Conservation (phyloP, 2,797 vertebrate species). For the Acanthurus tractus region DNA sequence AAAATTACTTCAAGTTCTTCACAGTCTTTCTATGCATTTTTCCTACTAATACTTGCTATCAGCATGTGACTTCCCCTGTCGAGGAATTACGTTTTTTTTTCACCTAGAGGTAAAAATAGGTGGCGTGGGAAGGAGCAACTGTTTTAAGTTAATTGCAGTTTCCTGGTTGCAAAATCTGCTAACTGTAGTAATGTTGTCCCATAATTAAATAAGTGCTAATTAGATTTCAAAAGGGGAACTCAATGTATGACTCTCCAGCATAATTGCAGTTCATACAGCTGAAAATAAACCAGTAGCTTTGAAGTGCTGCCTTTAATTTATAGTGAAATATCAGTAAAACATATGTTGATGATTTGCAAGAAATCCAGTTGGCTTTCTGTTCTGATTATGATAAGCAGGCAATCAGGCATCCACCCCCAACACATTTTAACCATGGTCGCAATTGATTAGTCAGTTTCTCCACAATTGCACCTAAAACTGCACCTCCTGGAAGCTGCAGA, state of each 20-base stretch:
- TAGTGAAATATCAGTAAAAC: neutral
- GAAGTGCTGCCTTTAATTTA: neutral
- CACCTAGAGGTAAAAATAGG: neutral
- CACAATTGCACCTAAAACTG: slow-evolving; percentile 19
- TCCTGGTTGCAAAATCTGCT: slow-evolving; percentile 15
- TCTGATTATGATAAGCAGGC: slow-evolving; percentile 12
- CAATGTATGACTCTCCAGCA: neutral
- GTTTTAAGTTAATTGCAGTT: slow-evolving; percentile 23
- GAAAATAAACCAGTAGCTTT: neutral
- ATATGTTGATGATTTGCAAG: neutral
- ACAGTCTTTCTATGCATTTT: neutral
- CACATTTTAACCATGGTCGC: neutral
- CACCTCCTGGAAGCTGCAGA: slow-evolving; percentile 25
- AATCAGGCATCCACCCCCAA: slow-evolving; percentile 6
- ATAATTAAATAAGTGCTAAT: slow-evolving; percentile 41
- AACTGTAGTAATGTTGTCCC: slow-evolving; percentile 20
- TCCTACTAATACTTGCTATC: neutral
- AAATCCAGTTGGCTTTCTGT: slow-evolving; percentile 3
- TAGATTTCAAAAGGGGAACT: slow-evolving; percentile 32
- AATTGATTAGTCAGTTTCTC: slow-evolving; percentile 41
- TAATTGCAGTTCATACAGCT: neutral
- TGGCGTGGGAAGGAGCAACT: slow-evolving; percentile 21
- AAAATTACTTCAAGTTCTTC: neutral
- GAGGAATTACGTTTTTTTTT: neutral
- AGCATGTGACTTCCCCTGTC: neutral